Conservation (phyloP, 2,888 invertebrate species). For the Papilio elwesi region DNA sequence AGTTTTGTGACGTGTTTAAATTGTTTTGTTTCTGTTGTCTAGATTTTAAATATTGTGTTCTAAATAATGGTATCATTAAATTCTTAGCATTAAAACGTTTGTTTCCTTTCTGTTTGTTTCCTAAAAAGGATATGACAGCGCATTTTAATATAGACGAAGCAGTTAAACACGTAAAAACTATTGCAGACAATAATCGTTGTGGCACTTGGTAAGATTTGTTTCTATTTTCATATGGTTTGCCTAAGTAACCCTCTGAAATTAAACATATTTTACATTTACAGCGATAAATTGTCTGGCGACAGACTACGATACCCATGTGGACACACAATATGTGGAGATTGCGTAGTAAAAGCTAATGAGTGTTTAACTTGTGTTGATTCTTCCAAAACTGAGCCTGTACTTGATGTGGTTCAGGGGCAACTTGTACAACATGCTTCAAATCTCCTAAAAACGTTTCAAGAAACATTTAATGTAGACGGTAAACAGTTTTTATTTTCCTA, state of each 20-base stretch:
- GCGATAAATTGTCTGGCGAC: conserved; percentile 61
- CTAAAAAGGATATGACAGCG: conserved; percentile 58
- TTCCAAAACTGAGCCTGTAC: conserved; percentile 46
- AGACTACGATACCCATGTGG: conserved; percentile 67
- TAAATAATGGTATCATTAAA: conserved; percentile 10
- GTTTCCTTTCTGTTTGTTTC: no score
- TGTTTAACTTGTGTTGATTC: conserved; percentile 63
- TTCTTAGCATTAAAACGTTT: conserved; percentile 13
- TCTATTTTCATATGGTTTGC: not conserved
- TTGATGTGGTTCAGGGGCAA: conserved; percentile 56
- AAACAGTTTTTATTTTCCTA: conserved; percentile 41
- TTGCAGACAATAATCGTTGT: conserved; percentile 64
- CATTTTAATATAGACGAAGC: conserved; percentile 55
- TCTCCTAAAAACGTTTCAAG: conserved; percentile 61
- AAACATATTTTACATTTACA: conserved; percentile 47
- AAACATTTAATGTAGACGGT: conserved; percentile 68
- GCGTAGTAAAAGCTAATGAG: conserved; percentile 52
- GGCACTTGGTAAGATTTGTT: conserved; percentile 59
- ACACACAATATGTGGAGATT: conserved; percentile 66
- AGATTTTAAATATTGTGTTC: not conserved
- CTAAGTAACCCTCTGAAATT: not conserved
- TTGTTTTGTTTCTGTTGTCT: conserved; percentile 12
- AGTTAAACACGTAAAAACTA: conserved; percentile 58
- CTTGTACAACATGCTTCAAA: conserved; percentile 57
- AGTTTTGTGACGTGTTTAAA: conserved; percentile 23